Evolutionary conservation across 2,797 vertebrate genomes (phyloP).

Genomic region (Bovichtus diacanthus): DNA sequence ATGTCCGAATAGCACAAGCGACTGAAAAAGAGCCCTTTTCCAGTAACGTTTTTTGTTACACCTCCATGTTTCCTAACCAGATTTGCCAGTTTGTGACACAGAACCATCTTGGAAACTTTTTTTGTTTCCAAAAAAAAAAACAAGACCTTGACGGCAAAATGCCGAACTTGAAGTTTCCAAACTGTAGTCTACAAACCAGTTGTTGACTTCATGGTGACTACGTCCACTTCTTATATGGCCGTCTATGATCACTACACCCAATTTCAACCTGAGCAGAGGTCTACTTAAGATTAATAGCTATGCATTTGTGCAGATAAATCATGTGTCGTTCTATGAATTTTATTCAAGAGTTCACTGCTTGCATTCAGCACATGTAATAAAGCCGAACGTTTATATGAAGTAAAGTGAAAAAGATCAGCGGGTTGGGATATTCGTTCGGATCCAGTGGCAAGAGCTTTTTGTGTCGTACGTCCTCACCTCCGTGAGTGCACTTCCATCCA

Average conservation of each 20-base stretch:
- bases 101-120: no score
- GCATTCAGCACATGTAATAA: constrained; percentile 1
- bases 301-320: not conserved
- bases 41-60: not conserved
- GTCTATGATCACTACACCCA: no score
- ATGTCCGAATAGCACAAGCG: not conserved
- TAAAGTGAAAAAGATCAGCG: constrained; percentile 8
- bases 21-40: not conserved
- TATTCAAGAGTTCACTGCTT: constrained; percentile 5
- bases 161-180: no score
- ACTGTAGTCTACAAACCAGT: no score
- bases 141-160: no score
- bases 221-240: no score
- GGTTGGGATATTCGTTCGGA: constrained; percentile 16
- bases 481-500: constrained; percentile 24
- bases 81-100: no score
- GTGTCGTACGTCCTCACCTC: constrained; percentile 13
- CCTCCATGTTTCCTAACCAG: not conserved
- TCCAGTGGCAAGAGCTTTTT: constrained; percentile 4
- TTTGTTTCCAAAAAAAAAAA: no score
- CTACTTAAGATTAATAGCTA: not conserved
- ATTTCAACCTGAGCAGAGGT: no score
- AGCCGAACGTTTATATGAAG: constrained; percentile 3
- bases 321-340: not conserved
- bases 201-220: no score